Conservation (phyloP, 2,888 invertebrate genomes). For the Yponomeuta sedellus region DNA sequence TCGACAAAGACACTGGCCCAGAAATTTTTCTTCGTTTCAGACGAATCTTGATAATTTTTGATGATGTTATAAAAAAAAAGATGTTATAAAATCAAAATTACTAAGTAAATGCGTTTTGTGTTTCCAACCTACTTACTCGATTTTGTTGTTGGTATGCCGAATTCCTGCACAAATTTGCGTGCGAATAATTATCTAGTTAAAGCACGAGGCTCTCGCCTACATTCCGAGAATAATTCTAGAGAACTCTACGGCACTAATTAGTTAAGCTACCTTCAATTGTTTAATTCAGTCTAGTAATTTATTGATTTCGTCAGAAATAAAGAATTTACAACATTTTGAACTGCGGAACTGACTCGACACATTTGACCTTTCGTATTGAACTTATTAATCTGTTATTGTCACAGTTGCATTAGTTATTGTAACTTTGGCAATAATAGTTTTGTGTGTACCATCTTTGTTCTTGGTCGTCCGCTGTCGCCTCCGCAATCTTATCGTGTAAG, state of each 20-base stretch:
- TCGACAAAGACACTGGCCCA: background rate
- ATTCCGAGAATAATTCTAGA: slow-evolving; percentile 52
- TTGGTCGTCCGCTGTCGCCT: background rate
- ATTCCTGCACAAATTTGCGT: slow-evolving; percentile 33
- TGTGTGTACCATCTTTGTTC: background rate
- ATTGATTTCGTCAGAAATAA: slow-evolving; percentile 9
- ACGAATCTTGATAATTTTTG: too few relatives aligned
- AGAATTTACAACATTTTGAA: background rate
- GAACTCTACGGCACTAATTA: slow-evolving; percentile 44
- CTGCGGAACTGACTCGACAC: background rate
- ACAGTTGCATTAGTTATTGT: too few relatives aligned
- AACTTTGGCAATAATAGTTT: background rate
- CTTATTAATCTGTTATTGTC: too few relatives aligned
- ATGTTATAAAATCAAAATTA: too few relatives aligned
- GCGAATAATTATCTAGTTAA: slow-evolving; percentile 42
- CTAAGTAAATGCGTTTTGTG: background rate
- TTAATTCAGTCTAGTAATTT: slow-evolving; percentile 8
- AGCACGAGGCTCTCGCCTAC: slow-evolving; percentile 43
- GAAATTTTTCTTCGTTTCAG: too few relatives aligned
- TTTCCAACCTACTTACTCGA: background rate
- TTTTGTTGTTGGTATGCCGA: background rate
- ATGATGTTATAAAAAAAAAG: too few relatives aligned
- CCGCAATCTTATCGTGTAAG: background rate
- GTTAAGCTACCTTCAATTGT: slow-evolving; percentile 39
- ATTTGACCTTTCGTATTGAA: too few relatives aligned